These are phyloP conservation scores for Sarcophaga bullata DNA, from an alignment of 1,140 invertebrate species.

Conservation along the genomic window DNA sequence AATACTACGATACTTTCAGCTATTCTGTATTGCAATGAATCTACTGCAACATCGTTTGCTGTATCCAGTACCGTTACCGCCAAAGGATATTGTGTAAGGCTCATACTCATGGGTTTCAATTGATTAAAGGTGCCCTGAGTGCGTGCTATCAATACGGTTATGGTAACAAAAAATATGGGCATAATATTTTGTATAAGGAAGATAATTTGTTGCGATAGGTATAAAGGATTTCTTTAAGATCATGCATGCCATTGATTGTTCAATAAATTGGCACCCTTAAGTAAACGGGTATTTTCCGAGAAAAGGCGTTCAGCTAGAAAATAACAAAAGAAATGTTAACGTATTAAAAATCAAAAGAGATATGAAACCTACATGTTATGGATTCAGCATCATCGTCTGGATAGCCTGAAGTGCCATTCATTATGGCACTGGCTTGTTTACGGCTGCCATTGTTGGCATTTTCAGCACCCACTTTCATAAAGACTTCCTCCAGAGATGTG, in stretches of 20 bases:
- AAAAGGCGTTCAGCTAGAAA: constrained; percentile 57
- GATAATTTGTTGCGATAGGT: constrained; percentile 69
- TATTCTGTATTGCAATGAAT: background rate
- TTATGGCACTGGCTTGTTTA: constrained; percentile 46
- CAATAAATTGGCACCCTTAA: constrained; percentile 50
- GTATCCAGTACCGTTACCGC: constrained; percentile 54
- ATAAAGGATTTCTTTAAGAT: constrained; percentile 71
- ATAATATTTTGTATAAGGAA: constrained; percentile 70
- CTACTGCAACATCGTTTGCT: background rate
- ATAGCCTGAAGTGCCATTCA: constrained; percentile 48
- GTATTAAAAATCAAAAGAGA: background rate
- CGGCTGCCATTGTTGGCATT: constrained; percentile 45
- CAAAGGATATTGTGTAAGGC: constrained; percentile 50
- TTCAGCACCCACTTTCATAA: constrained; percentile 69
- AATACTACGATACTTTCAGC: constrained; percentile 49
- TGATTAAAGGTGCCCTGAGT: constrained; percentile 45
- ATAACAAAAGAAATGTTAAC: constrained; percentile 33
- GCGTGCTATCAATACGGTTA: constrained; percentile 68
- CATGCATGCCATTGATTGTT: constrained; percentile 73
- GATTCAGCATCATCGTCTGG: constrained; percentile 53
- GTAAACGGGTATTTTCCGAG: constrained; percentile 47
- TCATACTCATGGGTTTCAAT: constrained; percentile 52
- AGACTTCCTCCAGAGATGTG: constrained; percentile 92
- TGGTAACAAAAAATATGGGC: constrained; percentile 71
- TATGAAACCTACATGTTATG: constrained; percentile 52